Evolutionary conservation across 2,888 invertebrate genomes (phyloP).

Genomic region (Cybosia mesomella): DNA sequence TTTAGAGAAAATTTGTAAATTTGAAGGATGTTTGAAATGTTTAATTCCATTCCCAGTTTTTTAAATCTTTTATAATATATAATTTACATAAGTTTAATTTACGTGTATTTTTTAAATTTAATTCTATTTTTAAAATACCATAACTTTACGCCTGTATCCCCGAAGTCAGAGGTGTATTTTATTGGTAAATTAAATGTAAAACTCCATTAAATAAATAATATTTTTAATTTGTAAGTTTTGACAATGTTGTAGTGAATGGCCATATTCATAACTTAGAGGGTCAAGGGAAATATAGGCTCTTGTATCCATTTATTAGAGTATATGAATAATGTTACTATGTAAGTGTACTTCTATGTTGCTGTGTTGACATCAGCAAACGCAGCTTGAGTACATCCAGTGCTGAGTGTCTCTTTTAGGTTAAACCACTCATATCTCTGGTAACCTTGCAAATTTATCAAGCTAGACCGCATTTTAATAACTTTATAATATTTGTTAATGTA

Average conservation of each 20-base stretch:
- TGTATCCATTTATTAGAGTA: neutral
- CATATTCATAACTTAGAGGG: neutral
- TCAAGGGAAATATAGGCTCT: slow-evolving; percentile 1
- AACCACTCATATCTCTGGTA: neutral
- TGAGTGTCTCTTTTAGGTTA: slow-evolving; percentile 3
- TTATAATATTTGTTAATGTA: neutral
- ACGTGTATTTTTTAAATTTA: too few relatives aligned
- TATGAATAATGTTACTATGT: neutral
- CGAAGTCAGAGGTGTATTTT: too few relatives aligned
- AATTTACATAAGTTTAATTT: too few relatives aligned
- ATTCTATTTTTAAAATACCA: too few relatives aligned
- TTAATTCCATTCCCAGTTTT: too few relatives aligned
- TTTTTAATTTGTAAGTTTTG: neutral
- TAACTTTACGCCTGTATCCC: too few relatives aligned
- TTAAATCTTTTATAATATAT: too few relatives aligned
- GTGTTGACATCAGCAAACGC: neutral
- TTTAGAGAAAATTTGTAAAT: too few relatives aligned
- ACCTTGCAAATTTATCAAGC: slow-evolving; percentile 1
- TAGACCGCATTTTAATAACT: neutral
- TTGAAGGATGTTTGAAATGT: too few relatives aligned
- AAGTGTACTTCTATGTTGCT: neutral
- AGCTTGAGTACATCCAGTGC: neutral
- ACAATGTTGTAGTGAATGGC: neutral
- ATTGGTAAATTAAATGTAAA: too few relatives aligned
- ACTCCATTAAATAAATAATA: neutral